phyloP scores from a whole-genome alignment of 35 echinoderm and acorn worm species.

The Hemicentrotus pulcherrimus region DNA sequence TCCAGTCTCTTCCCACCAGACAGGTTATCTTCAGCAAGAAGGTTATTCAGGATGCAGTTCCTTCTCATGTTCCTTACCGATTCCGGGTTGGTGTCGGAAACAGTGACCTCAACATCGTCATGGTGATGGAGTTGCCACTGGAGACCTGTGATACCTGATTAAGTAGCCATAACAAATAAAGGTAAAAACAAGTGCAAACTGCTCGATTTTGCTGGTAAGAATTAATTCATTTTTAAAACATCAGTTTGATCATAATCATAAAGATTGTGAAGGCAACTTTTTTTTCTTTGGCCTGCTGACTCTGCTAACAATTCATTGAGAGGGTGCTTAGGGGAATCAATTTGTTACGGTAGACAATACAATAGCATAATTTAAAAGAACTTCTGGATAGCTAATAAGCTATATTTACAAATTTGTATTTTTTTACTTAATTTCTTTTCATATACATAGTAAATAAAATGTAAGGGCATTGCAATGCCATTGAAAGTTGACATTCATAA shows the following conservation, averaged over 20 bases:
- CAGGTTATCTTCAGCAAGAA: not conserved
- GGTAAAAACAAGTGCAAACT: not conserved
- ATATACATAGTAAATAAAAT: no score
- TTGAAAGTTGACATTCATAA: no score
- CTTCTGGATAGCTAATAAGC: not conserved
- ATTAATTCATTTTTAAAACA: not conserved
- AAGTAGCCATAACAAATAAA: not conserved
- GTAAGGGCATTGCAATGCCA: no score
- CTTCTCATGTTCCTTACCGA: conserved; percentile 36
- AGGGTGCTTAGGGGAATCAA: not conserved
- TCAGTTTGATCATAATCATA: not conserved
- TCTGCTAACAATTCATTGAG: not conserved
- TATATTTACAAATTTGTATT: not conserved
- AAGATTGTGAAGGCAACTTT: not conserved
- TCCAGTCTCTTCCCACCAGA: no score
- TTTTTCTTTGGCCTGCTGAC: not conserved
- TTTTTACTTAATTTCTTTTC: not conserved
- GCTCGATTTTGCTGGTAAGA: not conserved
- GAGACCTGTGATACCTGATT: conserved; percentile 39
- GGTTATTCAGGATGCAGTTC: conserved; percentile 53
- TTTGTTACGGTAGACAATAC: not conserved
- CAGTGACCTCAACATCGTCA: conserved; percentile 36
- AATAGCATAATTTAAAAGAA: not conserved
- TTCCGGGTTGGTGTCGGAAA: conserved; percentile 37
- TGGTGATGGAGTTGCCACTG: conserved; percentile 46